Percentiles rank a stretch among this genome's conserved stretches.
Conservation (phyloP, 1,140 invertebrate species). For the Drosophila kanapiae region DNA sequence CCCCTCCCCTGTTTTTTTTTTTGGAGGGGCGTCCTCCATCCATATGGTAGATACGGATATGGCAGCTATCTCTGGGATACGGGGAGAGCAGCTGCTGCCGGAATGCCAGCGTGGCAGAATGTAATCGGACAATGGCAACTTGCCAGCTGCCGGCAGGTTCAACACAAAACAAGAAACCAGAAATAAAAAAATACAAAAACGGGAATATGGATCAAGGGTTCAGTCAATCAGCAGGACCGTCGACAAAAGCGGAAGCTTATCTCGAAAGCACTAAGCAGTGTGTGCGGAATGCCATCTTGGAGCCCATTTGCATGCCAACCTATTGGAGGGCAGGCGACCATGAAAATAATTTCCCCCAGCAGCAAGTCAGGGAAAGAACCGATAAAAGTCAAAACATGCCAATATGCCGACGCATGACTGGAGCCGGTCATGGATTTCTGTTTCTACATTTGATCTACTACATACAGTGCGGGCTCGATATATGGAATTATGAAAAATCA, state of each 20-base stretch:
- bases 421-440: conserved; percentile 5
- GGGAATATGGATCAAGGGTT: conserved; percentile 52
- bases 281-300: conserved; percentile 15
- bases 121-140: conserved; percentile 65
- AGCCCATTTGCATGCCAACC: conserved; percentile 61
- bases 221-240: conserved; percentile 69
- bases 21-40: background rate
- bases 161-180: conserved; percentile 11
- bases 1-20: background rate
- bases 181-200: background rate
- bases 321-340: conserved; percentile 68
- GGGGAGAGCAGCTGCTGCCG: conserved; percentile 30
- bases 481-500: no score
- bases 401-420: conserved; percentile 23
- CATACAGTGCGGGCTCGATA: background rate
- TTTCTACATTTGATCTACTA: conserved; percentile 13
- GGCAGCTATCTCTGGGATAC: background rate
- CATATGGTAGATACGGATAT: conserved; percentile 17
- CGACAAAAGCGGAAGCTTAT: conserved; percentile 77
- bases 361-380: conserved; percentile 46
- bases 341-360: conserved; percentile 73
- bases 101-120: conserved; percentile 60
- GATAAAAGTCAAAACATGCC: conserved; percentile 78
- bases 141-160: conserved; percentile 37
- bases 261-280: conserved; percentile 24